Conservation (phyloP, 2,113 vertebrate species). For the Mesoclemmys tuberculata region DNA sequence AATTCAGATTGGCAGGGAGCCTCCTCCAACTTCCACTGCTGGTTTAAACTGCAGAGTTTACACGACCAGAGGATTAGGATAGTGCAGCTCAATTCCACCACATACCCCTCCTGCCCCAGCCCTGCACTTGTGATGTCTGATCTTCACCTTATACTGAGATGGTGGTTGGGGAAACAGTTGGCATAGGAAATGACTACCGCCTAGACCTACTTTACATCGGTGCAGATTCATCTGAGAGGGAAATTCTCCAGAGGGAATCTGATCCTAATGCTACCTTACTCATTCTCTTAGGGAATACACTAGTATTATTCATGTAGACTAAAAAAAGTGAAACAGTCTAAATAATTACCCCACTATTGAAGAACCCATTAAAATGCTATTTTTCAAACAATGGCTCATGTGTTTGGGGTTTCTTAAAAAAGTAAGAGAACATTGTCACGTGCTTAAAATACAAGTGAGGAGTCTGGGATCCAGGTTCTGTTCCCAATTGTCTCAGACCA, state of each 20-base stretch:
- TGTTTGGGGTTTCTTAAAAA: neutral
- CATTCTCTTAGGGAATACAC: slow-evolving; percentile 15
- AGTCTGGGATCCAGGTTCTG: neutral
- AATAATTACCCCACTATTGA: neutral
- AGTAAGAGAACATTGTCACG: neutral
- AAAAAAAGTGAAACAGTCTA: neutral
- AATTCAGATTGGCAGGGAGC: neutral
- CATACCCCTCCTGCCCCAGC: neutral
- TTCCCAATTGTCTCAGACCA: neutral
- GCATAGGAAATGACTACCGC: neutral
- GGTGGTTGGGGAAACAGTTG: neutral
- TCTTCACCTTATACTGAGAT: neutral
- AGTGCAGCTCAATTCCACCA: neutral
- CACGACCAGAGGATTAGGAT: neutral
- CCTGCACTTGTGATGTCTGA: neutral
- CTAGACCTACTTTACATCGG: neutral
- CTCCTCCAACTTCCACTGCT: fast-evolving
- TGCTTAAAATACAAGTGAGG: neutral
- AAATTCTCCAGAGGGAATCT: neutral
- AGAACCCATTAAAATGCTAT: neutral
- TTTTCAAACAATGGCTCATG: neutral
- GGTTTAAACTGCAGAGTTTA: neutral
- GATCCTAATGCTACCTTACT: neutral
- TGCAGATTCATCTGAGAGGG: slow-evolving; percentile 1
- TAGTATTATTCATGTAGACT: neutral